Percentiles rank a stretch among this genome's conserved stretches.
These are phyloP conservation scores for Drosophila mojavensis DNA, from an alignment of 1,140 invertebrate species.

Conservation along the genomic window DNA sequence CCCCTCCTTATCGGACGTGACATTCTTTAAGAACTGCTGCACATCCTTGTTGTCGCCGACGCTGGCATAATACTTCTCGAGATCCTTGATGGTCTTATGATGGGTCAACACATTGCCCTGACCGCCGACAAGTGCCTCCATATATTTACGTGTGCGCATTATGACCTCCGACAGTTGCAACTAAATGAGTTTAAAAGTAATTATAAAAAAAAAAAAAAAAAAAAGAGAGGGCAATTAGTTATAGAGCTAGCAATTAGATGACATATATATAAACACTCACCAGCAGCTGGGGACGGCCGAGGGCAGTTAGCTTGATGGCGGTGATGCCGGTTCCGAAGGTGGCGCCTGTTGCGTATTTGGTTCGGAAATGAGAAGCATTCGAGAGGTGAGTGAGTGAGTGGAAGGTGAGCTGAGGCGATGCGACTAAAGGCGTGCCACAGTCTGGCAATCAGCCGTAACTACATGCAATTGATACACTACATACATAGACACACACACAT, in stretches of 20 bases:
- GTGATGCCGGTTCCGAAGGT: constrained; percentile 98
- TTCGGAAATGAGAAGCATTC: constrained; percentile 70
- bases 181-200: constrained; percentile 84
- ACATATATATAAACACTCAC: constrained; percentile 85
- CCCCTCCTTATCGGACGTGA: constrained; percentile 96
- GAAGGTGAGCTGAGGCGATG: constrained; percentile 11
- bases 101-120: constrained; percentile 93
- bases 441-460: constrained; percentile 3
- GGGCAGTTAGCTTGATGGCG: constrained; percentile 98
- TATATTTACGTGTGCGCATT: constrained; percentile 96
- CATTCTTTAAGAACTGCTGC: constrained; percentile 95
- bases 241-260: not conserved
- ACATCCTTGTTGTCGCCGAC: constrained; percentile 91
- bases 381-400: constrained; percentile 51
- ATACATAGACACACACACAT: constrained; percentile 3
- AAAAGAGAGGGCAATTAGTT: not conserved
- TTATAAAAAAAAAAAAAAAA: too few species aligned
- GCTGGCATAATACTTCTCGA: constrained; percentile 93
- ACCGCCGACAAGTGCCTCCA: constrained; percentile 93
- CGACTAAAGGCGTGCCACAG: constrained; percentile 7
- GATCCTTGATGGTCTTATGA: constrained; percentile 93
- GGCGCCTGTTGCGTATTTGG: constrained; percentile 87
- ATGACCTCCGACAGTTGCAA: constrained; percentile 99
- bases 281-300: constrained; percentile 97
- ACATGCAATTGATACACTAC: constrained; percentile 32